Evolutionary conservation across 2,888 invertebrate genomes (phyloP).

Genomic region (Brenthis daphne): DNA sequence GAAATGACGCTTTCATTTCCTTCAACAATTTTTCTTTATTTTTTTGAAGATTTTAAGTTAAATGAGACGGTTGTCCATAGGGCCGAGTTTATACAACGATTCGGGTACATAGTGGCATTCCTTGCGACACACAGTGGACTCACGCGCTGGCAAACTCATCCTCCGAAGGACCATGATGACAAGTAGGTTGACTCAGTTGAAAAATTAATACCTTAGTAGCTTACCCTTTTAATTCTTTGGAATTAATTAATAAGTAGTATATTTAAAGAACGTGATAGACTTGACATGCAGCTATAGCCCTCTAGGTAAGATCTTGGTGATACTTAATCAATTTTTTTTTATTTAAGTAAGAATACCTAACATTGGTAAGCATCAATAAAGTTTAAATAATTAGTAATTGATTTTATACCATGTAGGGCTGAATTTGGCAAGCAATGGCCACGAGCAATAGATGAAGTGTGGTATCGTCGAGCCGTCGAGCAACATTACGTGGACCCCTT

Average conservation of each 20-base stretch:
- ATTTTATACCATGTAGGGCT: conserved; percentile 67
- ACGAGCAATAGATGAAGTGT: conserved; percentile 92
- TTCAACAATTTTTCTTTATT: too few relatives aligned
- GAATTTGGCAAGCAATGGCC: conserved; percentile 88
- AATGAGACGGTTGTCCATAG: conserved; percentile 74
- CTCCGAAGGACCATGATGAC: conserved; percentile 69
- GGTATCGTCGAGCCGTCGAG: conserved; percentile 94
- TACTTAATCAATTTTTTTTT: not conserved
- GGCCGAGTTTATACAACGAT: conserved; percentile 91
- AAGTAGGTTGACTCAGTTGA: conserved; percentile 52
- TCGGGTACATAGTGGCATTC: conserved; percentile 92
- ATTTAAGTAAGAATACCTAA: not conserved
- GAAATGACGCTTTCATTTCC: too few relatives aligned
- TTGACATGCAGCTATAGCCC: too few relatives aligned
- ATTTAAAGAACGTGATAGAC: not conserved
- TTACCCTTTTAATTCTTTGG: not conserved
- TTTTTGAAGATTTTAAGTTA: not conserved
- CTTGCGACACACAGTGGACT: conserved; percentile 95
- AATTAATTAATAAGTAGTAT: not conserved
- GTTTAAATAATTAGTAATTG: not conserved
- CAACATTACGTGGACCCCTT: conserved; percentile 89
- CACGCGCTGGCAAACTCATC: conserved; percentile 91
- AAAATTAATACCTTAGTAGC: not conserved
- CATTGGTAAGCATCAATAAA: not conserved
- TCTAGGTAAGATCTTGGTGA: not conserved